These are phyloP conservation scores for Merodon equestris DNA, from an alignment of 2,888 invertebrate genomes.

Conservation along the genomic window DNA sequence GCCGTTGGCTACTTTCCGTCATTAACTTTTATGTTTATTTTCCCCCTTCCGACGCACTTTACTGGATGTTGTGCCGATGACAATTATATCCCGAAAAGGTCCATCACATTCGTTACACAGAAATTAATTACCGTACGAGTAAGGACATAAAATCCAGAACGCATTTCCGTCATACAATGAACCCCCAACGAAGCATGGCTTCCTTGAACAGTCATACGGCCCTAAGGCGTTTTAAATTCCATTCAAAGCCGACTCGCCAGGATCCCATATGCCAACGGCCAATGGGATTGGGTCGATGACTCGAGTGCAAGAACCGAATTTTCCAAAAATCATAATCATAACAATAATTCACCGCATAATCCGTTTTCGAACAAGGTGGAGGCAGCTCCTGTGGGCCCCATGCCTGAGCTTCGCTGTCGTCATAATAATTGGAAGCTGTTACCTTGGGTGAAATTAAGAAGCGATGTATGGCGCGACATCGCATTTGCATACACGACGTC, in stretches of 20 bases:
- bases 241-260: slow-evolving; percentile 5
- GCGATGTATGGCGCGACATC: slow-evolving; percentile 28
- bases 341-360: slow-evolving; percentile 62
- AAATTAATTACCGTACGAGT: slow-evolving; percentile 63
- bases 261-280: neutral
- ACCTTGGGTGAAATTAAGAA: slow-evolving; percentile 64
- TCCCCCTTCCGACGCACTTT: slow-evolving; percentile 8
- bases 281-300: slow-evolving; percentile 28
- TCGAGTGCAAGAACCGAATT: slow-evolving; percentile 25
- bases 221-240: slow-evolving; percentile 7
- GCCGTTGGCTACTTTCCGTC: slow-evolving; percentile 50
- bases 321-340: slow-evolving; percentile 63
- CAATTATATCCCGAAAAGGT: slow-evolving; percentile 54
- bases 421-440: slow-evolving; percentile 68
- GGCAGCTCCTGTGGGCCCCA: slow-evolving; percentile 3
- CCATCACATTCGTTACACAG: slow-evolving; percentile 53
- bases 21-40: slow-evolving; percentile 66
- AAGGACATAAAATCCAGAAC: slow-evolving; percentile 52
- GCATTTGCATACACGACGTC: slow-evolving; percentile 46
- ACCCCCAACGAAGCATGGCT: neutral
- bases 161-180: neutral
- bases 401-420: slow-evolving; percentile 32
- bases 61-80: slow-evolving; percentile 46
- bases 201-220: slow-evolving; percentile 29
- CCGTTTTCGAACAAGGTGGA: slow-evolving; percentile 51